These are phyloP conservation scores for Ochropleura plecta DNA, from an alignment of 2,888 invertebrate genomes.

Conservation along the genomic window DNA sequence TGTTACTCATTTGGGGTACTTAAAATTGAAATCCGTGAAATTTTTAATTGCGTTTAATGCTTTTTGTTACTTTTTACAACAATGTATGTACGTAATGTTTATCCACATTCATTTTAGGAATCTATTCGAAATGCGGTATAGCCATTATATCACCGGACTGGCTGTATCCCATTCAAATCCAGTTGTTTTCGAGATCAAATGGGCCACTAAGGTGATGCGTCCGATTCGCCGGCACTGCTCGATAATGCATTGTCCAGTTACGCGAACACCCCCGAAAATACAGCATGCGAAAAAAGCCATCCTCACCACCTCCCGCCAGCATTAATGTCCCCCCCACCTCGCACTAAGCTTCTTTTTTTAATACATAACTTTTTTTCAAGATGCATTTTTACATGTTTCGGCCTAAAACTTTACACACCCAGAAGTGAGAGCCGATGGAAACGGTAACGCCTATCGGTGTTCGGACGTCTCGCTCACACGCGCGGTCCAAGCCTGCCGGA, in stretches of 20 bases:
- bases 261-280: constrained; percentile 89
- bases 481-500: constrained; percentile 75
- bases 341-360: constrained; percentile 91
- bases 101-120: constrained; percentile 50
- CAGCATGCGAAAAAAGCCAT: constrained; percentile 89
- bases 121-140: constrained; percentile 49
- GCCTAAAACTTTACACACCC: constrained; percentile 91
- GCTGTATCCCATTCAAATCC: constrained; percentile 70
- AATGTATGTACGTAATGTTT: constrained; percentile 45
- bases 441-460: constrained; percentile 85
- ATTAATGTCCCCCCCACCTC: constrained; percentile 89
- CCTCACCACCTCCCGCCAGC: constrained; percentile 86
- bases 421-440: constrained; percentile 83
- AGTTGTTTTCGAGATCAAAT: constrained; percentile 80
- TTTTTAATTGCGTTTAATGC: constrained; percentile 67
- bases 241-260: constrained; percentile 90
- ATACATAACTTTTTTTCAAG: constrained; percentile 91
- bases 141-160: constrained; percentile 49
- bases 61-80: constrained; percentile 60
- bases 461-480: constrained; percentile 85
- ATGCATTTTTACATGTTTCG: constrained; percentile 91
- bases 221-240: constrained; percentile 79
- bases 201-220: constrained; percentile 86
- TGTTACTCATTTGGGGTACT: constrained; percentile 67
- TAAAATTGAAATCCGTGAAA: constrained; percentile 68